Evolutionary conservation across 2,797 vertebrate genomes (phyloP).

Genomic region (Brotogeris chrysoptera): DNA sequence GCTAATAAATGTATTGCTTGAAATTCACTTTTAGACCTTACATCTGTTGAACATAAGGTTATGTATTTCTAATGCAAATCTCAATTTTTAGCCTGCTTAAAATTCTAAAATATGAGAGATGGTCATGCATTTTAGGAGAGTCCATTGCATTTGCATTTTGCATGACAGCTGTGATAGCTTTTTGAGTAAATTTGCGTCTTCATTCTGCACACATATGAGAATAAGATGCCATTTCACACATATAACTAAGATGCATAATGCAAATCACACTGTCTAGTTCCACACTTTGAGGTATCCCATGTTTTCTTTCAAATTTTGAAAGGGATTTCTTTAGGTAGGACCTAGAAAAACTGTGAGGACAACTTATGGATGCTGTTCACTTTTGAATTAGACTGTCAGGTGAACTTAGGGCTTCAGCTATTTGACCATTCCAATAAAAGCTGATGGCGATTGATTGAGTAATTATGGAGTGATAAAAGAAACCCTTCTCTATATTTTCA

Average conservation of each 20-base stretch:
- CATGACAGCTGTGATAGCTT: neutral
- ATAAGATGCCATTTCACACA: constrained; percentile 5
- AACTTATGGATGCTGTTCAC: neutral
- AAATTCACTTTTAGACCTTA: constrained; percentile 12
- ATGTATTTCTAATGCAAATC: constrained; percentile 19
- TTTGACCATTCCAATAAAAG: neutral
- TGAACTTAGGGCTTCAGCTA: neutral
- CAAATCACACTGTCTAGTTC: neutral
- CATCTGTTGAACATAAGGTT: neutral
- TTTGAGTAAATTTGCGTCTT: neutral
- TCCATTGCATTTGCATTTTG: constrained; percentile 8
- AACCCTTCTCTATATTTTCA: neutral
- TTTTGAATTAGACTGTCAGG: neutral
- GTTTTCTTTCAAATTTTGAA: neutral
- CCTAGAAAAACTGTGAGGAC: neutral
- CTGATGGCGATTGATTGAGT: neutral
- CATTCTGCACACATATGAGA: neutral
- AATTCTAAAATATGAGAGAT: constrained; percentile 34
- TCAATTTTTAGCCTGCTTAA: constrained; percentile 17
- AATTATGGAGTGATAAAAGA: neutral
- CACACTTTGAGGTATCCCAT: neutral
- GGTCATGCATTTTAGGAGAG: neutral
- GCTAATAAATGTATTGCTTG: neutral
- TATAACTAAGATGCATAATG: neutral
- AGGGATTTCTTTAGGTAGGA: neutral